These are phyloP conservation scores for Plumapathes pennacea DNA, from an alignment of 92 coral and sea anemone genomes.

Conservation along the genomic window DNA sequence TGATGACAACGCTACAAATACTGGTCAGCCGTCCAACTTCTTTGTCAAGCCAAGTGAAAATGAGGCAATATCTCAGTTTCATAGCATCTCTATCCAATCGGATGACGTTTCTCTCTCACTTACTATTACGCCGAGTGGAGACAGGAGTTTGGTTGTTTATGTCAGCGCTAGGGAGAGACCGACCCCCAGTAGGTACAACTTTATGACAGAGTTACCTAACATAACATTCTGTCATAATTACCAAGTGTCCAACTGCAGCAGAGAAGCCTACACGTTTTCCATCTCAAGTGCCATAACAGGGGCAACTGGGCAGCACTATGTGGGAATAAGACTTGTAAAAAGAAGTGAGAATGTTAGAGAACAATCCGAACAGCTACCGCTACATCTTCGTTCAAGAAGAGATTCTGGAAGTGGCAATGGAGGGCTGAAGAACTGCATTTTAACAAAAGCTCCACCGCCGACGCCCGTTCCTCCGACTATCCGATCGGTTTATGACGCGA, in stretches of 20 bases:
- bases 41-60: constrained; percentile 53
- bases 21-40: constrained; percentile 11
- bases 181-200: constrained; percentile 37
- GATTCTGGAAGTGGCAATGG: constrained; percentile 19
- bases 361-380: no score
- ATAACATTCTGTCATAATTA: constrained; percentile 8
- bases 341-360: no score
- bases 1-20: constrained; percentile 19
- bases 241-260: constrained; percentile 23
- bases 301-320: constrained; percentile 58
- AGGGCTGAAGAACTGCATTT: constrained; percentile 62
- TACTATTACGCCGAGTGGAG: constrained; percentile 29
- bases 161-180: constrained; percentile 26
- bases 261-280: constrained; percentile 47
- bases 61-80: constrained; percentile 47
- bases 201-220: constrained; percentile 50
- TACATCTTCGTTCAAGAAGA: constrained; percentile 6
- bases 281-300: constrained; percentile 65
- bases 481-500: constrained; percentile 26
- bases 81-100: constrained; percentile 37
- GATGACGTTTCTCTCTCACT: constrained; percentile 26
- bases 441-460: constrained; percentile 48
- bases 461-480: constrained; percentile 14
- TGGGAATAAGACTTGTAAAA: constrained; percentile 49
- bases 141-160: constrained; percentile 35